phyloP scores from a whole-genome alignment of 1,140 invertebrate genomes.

The Ceratina australensis region DNA sequence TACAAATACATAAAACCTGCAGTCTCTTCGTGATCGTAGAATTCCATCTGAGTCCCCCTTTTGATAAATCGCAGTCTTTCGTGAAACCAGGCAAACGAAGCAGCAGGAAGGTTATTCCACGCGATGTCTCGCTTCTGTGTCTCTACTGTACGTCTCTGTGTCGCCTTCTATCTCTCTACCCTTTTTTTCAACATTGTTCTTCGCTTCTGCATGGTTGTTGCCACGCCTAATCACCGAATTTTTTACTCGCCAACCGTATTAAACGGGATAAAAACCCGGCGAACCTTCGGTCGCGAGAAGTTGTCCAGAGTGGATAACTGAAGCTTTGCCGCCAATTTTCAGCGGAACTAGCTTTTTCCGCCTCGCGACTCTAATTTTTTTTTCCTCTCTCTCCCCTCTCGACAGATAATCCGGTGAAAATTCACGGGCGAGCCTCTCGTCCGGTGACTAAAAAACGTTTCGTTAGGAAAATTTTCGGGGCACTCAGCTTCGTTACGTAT shows the following conservation, averaged over 20 bases:
- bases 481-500: no score
- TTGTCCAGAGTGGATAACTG: neutral
- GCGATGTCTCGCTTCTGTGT: neutral
- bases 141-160: neutral
- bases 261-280: neutral
- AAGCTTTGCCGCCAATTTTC: conserved; percentile 14
- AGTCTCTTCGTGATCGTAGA: no score
- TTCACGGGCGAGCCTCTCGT: neutral
- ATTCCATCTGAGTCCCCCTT: no score
- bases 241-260: neutral
- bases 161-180: neutral
- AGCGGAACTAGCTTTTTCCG: no score
- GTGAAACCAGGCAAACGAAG: no score
- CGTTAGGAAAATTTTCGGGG: no score
- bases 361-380: no score
- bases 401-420: neutral
- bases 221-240: neutral
- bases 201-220: neutral
- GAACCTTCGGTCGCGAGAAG: neutral
- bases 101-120: conserved; percentile 9
- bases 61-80: neutral
- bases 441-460: neutral
- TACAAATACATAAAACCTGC: no score
- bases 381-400: neutral
- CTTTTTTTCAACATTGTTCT: neutral